Base-by-base conservation (phyloP, 2,888 invertebrate genomes). In the Xylota segnis region DNA sequence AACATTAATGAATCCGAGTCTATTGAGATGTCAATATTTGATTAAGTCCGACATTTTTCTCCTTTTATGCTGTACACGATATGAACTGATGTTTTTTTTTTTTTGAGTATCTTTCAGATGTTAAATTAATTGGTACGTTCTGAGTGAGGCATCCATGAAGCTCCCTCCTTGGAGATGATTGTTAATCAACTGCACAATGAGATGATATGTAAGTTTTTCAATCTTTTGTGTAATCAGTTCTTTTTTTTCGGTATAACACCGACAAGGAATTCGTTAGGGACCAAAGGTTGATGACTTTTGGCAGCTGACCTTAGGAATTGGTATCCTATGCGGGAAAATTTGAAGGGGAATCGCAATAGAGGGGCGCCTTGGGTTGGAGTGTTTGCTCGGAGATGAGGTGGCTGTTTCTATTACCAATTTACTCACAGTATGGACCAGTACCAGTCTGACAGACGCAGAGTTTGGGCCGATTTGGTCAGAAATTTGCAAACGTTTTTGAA, bases 21-120 rank as follows among this genome's bases (percentile, higher is more conserved):
- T 86, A 86, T 86, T 82, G 77, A 86, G 86, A 86, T 82, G 86
- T 86, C 86, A 86, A 86, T 86, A 86, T 86, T 86, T 86, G 86
- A 86, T 82, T 86, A 86, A 82, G 76, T 76, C 82, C 59, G 65
- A 76, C 59, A 81, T 86, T 76, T 63, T 63, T 58, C 16, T 10
- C 71, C 37, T 14, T 68, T 18, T 10, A 29, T 23, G 10, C 37
- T 47, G 14, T 37, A 40, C 4, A 37, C 6, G 12, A 16, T 34
- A 52, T 34, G 16, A 5, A 23, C 5, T 18, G 34, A 23, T 37
- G 40, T 23, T 45, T 52, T 52, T 23, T 23, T 37, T 72, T 68
- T 40, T 50, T 45, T 45, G 56, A 43, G 29, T 9, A 45, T 75
- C 40, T 50, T 75, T 71, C 16, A 59, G 84, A 71, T 84, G 84